Conservation (phyloP, 2,888 invertebrate genomes). For the Tenthredo mesomela region DNA sequence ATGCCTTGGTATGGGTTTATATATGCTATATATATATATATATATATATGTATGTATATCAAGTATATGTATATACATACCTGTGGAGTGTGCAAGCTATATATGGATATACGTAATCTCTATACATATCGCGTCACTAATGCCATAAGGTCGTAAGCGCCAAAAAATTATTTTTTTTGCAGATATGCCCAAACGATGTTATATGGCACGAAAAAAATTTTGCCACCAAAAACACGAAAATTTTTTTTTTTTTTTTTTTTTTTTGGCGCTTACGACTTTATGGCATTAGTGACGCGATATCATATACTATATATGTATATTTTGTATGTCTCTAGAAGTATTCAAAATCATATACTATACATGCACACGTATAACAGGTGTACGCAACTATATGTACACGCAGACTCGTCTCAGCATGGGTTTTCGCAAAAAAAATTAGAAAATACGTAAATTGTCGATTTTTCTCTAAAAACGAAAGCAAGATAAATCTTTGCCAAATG, state of each 20-base stretch:
- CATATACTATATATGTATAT: not conserved
- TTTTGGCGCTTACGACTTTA: no score
- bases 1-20: not conserved
- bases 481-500: not conserved
- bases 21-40: not conserved
- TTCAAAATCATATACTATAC: not conserved
- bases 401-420: not conserved
- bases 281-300: no score
- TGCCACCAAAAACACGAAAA: no score
- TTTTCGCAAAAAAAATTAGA: not conserved
- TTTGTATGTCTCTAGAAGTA: not conserved
- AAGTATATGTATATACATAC: constrained; percentile 11
- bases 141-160: no score
- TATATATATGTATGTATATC: not conserved
- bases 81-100: constrained; percentile 28
- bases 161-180: no score
- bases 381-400: not conserved
- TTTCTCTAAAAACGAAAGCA: not conserved
- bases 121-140: no score
- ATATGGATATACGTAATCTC: not conserved
- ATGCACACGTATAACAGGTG: not conserved
- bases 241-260: no score
- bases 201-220: no score
- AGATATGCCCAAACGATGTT: no score
- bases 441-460: not conserved